phyloP scores from a whole-genome alignment of 2,888 invertebrate species.

The Serrognathus titanus region DNA sequence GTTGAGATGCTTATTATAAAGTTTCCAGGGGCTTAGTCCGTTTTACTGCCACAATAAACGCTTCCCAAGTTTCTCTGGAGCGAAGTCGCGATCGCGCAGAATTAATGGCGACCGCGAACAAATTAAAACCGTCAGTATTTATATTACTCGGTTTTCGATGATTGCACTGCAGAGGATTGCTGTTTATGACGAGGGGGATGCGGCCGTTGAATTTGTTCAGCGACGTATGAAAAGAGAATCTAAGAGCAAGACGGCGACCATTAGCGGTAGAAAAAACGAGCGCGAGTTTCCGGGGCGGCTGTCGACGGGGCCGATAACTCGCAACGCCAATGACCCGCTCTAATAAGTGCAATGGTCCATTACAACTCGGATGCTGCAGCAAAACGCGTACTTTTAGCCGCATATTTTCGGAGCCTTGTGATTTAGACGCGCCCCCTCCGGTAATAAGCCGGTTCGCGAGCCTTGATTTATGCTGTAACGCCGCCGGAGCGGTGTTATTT shows the following conservation, averaged over 20 bases:
- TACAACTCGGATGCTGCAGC: slow-evolving; percentile 33
- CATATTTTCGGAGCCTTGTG: slow-evolving; percentile 36
- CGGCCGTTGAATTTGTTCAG: slow-evolving; percentile 18
- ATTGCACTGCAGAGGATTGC: slow-evolving; percentile 13
- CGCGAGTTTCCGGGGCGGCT: slow-evolving; percentile 27
- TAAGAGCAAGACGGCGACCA: slow-evolving; percentile 23
- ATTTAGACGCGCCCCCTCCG: slow-evolving; percentile 34
- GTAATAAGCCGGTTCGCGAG: slow-evolving; percentile 24
- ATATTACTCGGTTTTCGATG: slow-evolving; percentile 20
- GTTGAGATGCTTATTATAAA: slow-evolving; percentile 39
- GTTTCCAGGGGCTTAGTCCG: slow-evolving; percentile 38
- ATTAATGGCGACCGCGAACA: slow-evolving; percentile 38
- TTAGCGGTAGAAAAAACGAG: slow-evolving; percentile 30
- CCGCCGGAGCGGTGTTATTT: slow-evolving; percentile 30
- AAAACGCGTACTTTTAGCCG: slow-evolving; percentile 35
- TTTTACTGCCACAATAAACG: slow-evolving; percentile 42
- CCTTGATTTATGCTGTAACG: slow-evolving; percentile 30
- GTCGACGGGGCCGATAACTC: slow-evolving; percentile 33
- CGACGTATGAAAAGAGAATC: slow-evolving; percentile 23
- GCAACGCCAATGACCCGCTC: slow-evolving; percentile 42
- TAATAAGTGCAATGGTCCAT: slow-evolving; percentile 45
- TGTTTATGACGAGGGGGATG: background rate
- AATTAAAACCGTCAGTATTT: slow-evolving; percentile 35
- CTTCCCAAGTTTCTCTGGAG: slow-evolving; percentile 28
- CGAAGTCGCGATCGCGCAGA: slow-evolving; percentile 31